phyloP scores from a whole-genome alignment of 1,140 invertebrate species.

The Subanguina moxae region DNA sequence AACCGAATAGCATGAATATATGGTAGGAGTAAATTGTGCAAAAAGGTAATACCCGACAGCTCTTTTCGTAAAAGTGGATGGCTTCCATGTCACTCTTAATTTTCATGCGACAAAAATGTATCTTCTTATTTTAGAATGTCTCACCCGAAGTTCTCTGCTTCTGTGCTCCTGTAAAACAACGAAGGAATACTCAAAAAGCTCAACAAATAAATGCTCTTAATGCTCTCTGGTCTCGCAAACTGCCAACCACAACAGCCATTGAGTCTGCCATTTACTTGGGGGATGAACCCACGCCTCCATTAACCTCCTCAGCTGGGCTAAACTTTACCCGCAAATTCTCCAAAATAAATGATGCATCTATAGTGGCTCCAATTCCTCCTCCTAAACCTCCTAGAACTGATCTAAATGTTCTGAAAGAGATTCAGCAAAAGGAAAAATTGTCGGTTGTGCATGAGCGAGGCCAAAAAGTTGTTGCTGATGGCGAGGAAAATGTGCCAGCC shows the following conservation, averaged over 20 bases:
- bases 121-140: constrained; percentile 66
- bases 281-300: constrained; percentile 51
- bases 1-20: too few relatives aligned
- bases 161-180: constrained; percentile 78
- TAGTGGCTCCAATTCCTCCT: constrained; percentile 32
- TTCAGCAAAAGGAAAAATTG: constrained; percentile 16
- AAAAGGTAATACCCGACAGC: too few relatives aligned
- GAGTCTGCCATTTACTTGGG: constrained; percentile 69
- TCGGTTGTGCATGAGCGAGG: background rate
- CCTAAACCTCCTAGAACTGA: constrained; percentile 54
- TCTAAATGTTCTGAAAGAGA: constrained; percentile 38
- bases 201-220: constrained; percentile 36
- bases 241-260: constrained; percentile 22
- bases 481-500: constrained; percentile 8
- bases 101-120: too few relatives aligned
- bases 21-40: too few relatives aligned
- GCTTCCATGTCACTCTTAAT: too few relatives aligned
- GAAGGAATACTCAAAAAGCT: constrained; percentile 48
- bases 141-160: constrained; percentile 89
- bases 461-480: background rate
- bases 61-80: too few relatives aligned
- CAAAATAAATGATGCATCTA: constrained; percentile 12
- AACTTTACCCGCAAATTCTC: constrained; percentile 33
- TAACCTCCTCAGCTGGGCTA: constrained; percentile 8
- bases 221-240: constrained; percentile 16